Evolutionary conservation across 1,140 invertebrate species (phyloP).

Genomic region (Sitophilus oryzae): DNA sequence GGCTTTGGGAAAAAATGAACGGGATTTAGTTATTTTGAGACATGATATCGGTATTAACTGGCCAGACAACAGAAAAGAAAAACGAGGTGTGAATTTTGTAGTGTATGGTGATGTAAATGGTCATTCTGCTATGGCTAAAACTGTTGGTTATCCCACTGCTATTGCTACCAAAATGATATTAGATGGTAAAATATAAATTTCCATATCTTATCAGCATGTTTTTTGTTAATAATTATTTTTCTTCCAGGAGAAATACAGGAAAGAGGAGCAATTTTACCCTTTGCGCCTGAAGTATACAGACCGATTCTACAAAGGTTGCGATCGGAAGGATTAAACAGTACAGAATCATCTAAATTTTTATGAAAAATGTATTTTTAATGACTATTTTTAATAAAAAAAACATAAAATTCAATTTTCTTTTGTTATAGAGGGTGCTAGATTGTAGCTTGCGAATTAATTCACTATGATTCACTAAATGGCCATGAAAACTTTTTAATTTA

Average conservation of each 20-base stretch:
- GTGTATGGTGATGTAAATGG: constrained; percentile 81
- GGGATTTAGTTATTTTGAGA: constrained; percentile 89
- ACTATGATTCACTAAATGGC: too few species aligned
- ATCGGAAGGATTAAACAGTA: constrained; percentile 78
- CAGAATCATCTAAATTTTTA: constrained; percentile 56
- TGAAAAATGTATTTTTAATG: too few species aligned
- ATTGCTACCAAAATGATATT: constrained; percentile 97
- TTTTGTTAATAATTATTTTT: constrained; percentile 8
- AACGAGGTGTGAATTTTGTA: constrained; percentile 86
- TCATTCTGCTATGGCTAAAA: constrained; percentile 96
- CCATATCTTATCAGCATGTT: background rate
- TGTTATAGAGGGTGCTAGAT: too few species aligned
- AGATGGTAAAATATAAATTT: constrained; percentile 62
- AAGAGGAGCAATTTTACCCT: constrained; percentile 85
- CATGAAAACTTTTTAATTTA: too few species aligned
- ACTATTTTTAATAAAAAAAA: too few species aligned
- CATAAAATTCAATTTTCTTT: too few species aligned
- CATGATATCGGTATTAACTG: constrained; percentile 90
- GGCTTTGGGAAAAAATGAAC: constrained; percentile 72
- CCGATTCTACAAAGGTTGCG: constrained; percentile 80
- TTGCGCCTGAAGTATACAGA: constrained; percentile 84
- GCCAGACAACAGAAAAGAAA: constrained; percentile 80
- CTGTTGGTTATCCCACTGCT: constrained; percentile 92
- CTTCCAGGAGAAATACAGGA: constrained; percentile 88
- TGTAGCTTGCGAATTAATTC: too few species aligned